Evolutionary conservation across 2,888 invertebrate genomes (phyloP).

Genomic region (Perithous albicinctus): DNA sequence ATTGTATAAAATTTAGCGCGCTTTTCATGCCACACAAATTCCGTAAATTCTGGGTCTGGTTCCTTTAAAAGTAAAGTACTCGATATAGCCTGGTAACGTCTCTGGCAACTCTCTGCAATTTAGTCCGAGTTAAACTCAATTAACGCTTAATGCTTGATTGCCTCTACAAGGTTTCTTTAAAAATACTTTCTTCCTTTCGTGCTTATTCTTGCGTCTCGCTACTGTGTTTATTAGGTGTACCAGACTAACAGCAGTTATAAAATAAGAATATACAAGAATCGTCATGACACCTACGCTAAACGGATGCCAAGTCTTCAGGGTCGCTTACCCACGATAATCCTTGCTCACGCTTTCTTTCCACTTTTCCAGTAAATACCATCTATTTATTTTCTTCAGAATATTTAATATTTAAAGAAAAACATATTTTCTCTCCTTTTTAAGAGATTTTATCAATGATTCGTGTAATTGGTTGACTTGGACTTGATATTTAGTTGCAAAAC

Average conservation of each 20-base stretch:
- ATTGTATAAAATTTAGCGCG: not conserved
- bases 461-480: not conserved
- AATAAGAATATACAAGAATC: conserved; percentile 44
- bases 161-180: conserved; percentile 71
- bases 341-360: conserved; percentile 47
- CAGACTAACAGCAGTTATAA: conserved; percentile 28
- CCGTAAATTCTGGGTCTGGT: conserved; percentile 11
- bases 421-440: not conserved
- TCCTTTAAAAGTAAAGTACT: conserved; percentile 60
- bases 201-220: conserved; percentile 17
- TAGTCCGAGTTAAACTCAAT: conserved; percentile 75
- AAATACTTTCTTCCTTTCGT: conserved; percentile 48
- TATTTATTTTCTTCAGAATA: conserved; percentile 9
- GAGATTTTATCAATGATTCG: not conserved
- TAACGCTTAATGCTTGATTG: conserved; percentile 72
- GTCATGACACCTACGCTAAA: conserved; percentile 73
- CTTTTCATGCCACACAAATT: not conserved
- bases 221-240: not conserved
- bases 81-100: conserved; percentile 20
- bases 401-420: conserved; percentile 28
- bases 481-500: conserved; percentile 12
- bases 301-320: conserved; percentile 77
- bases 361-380: conserved; percentile 26
- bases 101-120: conserved; percentile 77
- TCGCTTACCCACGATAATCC: conserved; percentile 70